These are phyloP conservation scores for Myodes glareolus DNA, from an alignment of 2,113 vertebrate genomes.

Conservation along the genomic window DNA sequence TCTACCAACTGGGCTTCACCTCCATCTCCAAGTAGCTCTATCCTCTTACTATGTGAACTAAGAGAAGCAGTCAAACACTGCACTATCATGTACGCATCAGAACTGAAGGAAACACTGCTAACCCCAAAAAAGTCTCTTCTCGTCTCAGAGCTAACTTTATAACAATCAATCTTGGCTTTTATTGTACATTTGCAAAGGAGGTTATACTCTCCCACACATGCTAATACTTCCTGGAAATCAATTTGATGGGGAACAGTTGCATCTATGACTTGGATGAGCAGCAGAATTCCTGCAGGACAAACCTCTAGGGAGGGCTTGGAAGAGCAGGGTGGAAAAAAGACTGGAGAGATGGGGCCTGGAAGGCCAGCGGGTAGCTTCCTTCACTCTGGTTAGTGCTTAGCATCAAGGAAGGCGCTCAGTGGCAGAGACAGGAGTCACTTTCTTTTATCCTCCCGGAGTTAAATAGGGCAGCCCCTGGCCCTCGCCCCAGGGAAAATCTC, in stretches of 20 bases:
- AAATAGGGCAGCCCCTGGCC: constrained; percentile 42
- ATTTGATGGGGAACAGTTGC: neutral
- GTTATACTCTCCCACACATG: neutral
- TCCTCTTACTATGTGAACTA: neutral
- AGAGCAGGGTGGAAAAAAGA: neutral
- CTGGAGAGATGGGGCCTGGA: neutral
- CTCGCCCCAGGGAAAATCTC: neutral
- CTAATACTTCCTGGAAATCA: constrained; percentile 15
- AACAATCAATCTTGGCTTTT: neutral
- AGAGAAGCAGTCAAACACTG: constrained; percentile 30
- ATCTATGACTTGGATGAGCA: neutral
- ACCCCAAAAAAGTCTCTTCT: neutral
- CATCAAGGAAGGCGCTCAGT: neutral
- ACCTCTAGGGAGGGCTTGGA: neutral
- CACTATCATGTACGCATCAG: neutral
- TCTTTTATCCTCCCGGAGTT: constrained; percentile 42
- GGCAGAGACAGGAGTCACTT: neutral
- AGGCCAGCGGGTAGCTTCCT: neutral
- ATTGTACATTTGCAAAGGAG: neutral
- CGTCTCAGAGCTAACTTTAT: neutral
- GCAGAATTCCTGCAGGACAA: neutral
- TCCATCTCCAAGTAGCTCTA: neutral
- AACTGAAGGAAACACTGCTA: neutral
- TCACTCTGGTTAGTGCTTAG: neutral
- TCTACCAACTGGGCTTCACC: neutral